phyloP scores from a whole-genome alignment of 2,797 vertebrate genomes.

The Siniperca scherzeri region DNA sequence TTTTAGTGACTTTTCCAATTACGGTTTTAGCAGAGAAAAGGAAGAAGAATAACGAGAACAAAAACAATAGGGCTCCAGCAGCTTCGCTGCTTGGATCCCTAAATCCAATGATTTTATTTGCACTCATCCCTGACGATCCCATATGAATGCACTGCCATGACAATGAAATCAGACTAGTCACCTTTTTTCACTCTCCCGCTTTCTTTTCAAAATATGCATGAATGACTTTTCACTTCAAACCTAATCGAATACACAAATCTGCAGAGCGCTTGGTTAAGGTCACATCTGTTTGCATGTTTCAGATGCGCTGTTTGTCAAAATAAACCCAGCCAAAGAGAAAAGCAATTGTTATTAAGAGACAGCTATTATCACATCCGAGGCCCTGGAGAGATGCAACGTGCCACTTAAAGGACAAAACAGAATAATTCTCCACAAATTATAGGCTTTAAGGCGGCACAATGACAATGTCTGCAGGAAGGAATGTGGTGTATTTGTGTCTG shows the following conservation, averaged over 20 bases:
- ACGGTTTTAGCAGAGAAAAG: too few relatives aligned
- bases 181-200: not conserved
- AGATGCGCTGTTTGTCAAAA: slow-evolving; percentile 51
- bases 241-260: slow-evolving; percentile 48
- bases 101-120: not conserved
- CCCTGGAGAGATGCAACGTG: slow-evolving; percentile 33
- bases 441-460: slow-evolving; percentile 28
- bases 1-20: too few relatives aligned
- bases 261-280: slow-evolving; percentile 48
- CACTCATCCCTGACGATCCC: not conserved
- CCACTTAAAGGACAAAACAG: slow-evolving; percentile 67
- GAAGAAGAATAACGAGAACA: too few relatives aligned
- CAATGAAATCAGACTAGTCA: slow-evolving; percentile 3
- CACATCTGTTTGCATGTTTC: slow-evolving; percentile 64
- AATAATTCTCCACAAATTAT: slow-evolving; percentile 63
- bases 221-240: slow-evolving; percentile 54
- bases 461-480: slow-evolving; percentile 9
- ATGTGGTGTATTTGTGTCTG: slow-evolving; percentile 1
- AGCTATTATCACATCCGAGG: slow-evolving; percentile 51
- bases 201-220: slow-evolving; percentile 20
- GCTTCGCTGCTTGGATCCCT: too few relatives aligned
- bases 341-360: slow-evolving; percentile 51
- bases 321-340: slow-evolving; percentile 48
- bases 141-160: not conserved
- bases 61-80: too few relatives aligned